Evolutionary conservation across 2,797 vertebrate genomes (phyloP), one percentile per base, ranked within the genome.

Genomic region (Epinephelus malabaricus): DNA sequence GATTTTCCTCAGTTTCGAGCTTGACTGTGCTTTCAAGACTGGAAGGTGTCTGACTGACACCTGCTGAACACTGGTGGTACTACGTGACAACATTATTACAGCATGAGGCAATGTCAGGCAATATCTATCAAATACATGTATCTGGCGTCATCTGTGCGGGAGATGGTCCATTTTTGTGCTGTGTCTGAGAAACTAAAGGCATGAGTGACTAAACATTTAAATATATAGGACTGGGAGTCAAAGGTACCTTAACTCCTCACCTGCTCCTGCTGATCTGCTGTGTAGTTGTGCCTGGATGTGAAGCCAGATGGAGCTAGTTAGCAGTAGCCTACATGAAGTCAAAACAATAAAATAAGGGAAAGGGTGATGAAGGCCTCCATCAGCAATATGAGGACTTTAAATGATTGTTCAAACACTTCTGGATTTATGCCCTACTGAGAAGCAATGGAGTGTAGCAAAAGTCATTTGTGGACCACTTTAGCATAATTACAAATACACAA

Each of bases 11-110:
- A 25, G 21, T 19, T 61, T 8, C 5, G 27, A 62, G 64, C 69
- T 62, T 10, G 5, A 17, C 11, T 19, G 23, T 23, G 43, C 59
- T 19, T 8, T 8, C 8, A 34, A 69, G 23, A 40, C 6, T 72
- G 66, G n/a, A 43, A 19, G 2, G 3, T 78, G 38, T 23, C 59
- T 84, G 83, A 72, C 59, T 84, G 83, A 72, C 85, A 69, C 70
- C 78, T 82, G 19, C 70, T 87, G 86, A 27, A 13, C 63, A 73
- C 17, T 65, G 2, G 5, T 25, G 17, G 56, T 67, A 76, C 27
- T 58, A 51, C 30, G 49, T 17, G 18, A 66, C 13, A 47, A 5
- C 55, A 12, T 53, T 15, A 51, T 50, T 4, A 12, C 3, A 47
- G 18, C 2, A 9, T 34, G 4, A 47, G 14, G 17, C 19, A 19